Evolutionary conservation across 2,797 vertebrate genomes (phyloP).

Genomic region (Centroberyx gerrardi): DNA sequence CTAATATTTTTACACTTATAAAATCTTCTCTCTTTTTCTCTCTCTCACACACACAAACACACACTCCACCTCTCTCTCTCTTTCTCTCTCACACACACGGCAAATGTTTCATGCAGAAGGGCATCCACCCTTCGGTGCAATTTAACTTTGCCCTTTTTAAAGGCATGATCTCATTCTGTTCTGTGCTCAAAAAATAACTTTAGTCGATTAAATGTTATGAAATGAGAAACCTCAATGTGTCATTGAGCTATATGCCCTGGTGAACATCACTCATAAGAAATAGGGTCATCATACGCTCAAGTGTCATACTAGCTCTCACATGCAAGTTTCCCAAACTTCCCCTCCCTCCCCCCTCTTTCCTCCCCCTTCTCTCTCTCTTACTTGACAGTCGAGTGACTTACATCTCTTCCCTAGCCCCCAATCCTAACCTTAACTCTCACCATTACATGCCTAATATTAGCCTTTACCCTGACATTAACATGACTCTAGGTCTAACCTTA

Average conservation of each 20-base stretch:
- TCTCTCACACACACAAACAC: neutral
- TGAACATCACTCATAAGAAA: slow-evolving; percentile 81
- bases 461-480: slow-evolving; percentile 29
- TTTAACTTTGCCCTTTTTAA: slow-evolving; percentile 75
- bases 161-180: slow-evolving; percentile 78
- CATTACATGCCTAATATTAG: slow-evolving; percentile 20
- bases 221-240: slow-evolving; percentile 86
- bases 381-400: slow-evolving; percentile 9
- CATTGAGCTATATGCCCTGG: slow-evolving; percentile 81
- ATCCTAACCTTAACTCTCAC: slow-evolving; percentile 25
- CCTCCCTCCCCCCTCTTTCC: slow-evolving; percentile 12
- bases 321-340: slow-evolving; percentile 42
- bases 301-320: slow-evolving; percentile 67
- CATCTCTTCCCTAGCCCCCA: neutral
- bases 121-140: slow-evolving; percentile 52
- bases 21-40: slow-evolving; percentile 33
- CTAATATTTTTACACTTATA: slow-evolving; percentile 48
- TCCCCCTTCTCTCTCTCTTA: slow-evolving; percentile 1
- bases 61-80: neutral
- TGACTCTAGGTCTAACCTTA: slow-evolving; percentile 36
- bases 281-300: slow-evolving; percentile 76
- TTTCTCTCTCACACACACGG: neutral
- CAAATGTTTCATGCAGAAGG: slow-evolving; percentile 40
- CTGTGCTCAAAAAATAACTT: slow-evolving; percentile 78
- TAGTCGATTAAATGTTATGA: slow-evolving; percentile 82